phyloP scores from a whole-genome alignment of 2,113 vertebrate genomes.

The Eudyptes chrysolophus region DNA sequence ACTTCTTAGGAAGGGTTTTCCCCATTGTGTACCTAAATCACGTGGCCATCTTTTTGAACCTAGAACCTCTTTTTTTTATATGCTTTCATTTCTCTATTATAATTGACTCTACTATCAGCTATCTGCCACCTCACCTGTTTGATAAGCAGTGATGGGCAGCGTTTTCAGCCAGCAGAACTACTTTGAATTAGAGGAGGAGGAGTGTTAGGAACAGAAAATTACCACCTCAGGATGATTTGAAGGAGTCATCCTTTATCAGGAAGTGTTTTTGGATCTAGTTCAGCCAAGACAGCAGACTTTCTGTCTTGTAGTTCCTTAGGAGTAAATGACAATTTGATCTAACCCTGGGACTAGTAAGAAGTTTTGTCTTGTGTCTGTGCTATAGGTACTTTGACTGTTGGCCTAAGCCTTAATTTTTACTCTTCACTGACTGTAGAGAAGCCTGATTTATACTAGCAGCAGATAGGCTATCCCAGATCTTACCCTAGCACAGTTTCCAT shows the following conservation, averaged over 20 bases:
- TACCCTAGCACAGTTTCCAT: not conserved
- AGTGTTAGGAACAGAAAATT: not conserved
- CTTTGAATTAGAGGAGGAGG: not conserved
- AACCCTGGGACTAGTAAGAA: not conserved
- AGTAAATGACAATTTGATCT: not conserved
- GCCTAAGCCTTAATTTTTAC: not conserved
- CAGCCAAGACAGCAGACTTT: not conserved
- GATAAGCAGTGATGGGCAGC: not conserved
- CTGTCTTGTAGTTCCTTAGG: not conserved
- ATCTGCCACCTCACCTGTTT: not conserved
- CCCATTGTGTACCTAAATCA: not conserved
- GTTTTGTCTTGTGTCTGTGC: not conserved
- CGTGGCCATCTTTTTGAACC: not conserved
- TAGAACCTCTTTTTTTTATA: not conserved
- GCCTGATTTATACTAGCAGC: not conserved
- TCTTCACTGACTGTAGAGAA: not conserved
- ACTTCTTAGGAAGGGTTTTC: not conserved
- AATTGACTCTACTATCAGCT: not conserved
- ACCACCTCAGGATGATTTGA: not conserved
- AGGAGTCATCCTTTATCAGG: not conserved
- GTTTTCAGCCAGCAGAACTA: not conserved
- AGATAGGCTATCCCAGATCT: not conserved
- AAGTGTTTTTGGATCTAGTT: not conserved
- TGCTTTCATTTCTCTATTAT: not conserved
- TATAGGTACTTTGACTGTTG: not conserved